A percentile compares a stretch with the other conserved stretches of the same genome.
These are phyloP conservation scores for Coelinius sp. DNA, from an alignment of 2,888 invertebrate species.

Conservation along the genomic window DNA sequence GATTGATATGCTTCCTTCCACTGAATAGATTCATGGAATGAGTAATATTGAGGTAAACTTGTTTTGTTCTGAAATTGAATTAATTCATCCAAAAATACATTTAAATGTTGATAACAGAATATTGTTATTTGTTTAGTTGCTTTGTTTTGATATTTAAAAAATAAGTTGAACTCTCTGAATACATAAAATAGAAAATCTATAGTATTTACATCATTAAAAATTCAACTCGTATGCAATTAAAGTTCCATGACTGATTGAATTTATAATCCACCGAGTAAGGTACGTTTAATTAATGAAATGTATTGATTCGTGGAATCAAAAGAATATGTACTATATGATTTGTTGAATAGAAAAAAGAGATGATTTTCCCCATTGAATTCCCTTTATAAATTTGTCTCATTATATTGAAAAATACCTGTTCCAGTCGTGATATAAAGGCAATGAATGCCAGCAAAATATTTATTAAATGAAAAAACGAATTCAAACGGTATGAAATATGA, in stretches of 20 bases:
- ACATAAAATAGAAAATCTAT: not conserved
- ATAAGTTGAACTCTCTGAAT: too few relatives aligned
- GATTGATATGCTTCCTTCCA: not conserved
- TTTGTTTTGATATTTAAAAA: too few relatives aligned
- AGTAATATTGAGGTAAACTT: not conserved
- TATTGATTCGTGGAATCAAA: conserved; percentile 47
- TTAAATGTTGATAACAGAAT: too few relatives aligned
- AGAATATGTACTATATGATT: not conserved
- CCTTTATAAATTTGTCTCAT: not conserved
- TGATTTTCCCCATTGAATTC: not conserved
- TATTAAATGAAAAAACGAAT: not conserved
- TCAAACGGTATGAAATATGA: not conserved
- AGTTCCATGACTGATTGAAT: conserved; percentile 49
- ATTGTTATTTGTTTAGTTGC: too few relatives aligned
- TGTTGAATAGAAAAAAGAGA: not conserved
- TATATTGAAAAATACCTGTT: not conserved
- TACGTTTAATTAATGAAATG: conserved; percentile 56
- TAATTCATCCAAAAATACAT: too few relatives aligned
- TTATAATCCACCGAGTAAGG: conserved; percentile 54
- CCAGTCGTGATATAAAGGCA: too few relatives aligned
- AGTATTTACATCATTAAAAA: conserved; percentile 1
- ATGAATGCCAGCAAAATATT: too few relatives aligned
- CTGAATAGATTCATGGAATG: not conserved
- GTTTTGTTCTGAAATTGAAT: too few relatives aligned
- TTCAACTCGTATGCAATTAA: conserved; percentile 46